Conservation (phyloP, 2,888 invertebrate genomes). For the Unio delphinus region DNA sequence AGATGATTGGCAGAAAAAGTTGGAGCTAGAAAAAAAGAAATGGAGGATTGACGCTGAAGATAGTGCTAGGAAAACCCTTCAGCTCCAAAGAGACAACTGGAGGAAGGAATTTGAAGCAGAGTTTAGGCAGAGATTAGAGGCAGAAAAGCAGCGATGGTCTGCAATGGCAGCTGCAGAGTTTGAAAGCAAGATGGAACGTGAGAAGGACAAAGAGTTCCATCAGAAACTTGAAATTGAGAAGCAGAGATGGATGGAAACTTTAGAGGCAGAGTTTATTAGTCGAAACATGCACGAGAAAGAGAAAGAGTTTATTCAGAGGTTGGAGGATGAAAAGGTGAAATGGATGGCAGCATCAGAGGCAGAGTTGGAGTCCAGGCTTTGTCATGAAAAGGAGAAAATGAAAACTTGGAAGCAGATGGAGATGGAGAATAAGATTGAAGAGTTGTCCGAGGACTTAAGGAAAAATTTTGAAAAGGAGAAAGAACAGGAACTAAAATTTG, state of each 20-base stretch:
- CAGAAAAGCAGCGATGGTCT: too few relatives aligned
- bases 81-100: too few relatives aligned
- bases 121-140: too few relatives aligned
- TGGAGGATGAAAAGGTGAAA: constrained; percentile 22
- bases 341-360: constrained; percentile 20
- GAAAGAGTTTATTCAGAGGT: constrained; percentile 9
- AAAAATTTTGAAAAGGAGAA: constrained; percentile 13
- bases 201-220: constrained; percentile 23
- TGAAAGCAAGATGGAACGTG: too few relatives aligned
- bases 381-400: constrained; percentile 35
- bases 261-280: constrained; percentile 3
- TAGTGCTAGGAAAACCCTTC: too few relatives aligned
- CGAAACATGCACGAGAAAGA: constrained; percentile 8
- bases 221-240: constrained; percentile 28
- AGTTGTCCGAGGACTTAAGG: constrained; percentile 4
- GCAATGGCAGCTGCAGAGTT: too few relatives aligned
- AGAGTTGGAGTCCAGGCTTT: constrained; percentile 18
- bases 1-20: constrained; percentile 21
- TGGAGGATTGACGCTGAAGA: constrained; percentile 1
- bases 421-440: constrained; percentile 7
- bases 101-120: too few relatives aligned
- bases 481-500: constrained; percentile 2
- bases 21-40: constrained; percentile 12
- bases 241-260: constrained; percentile 14
- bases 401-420: constrained; percentile 28